Base-by-base conservation (phyloP, 2,797 vertebrate species). In the Australoheros facetus region DNA sequence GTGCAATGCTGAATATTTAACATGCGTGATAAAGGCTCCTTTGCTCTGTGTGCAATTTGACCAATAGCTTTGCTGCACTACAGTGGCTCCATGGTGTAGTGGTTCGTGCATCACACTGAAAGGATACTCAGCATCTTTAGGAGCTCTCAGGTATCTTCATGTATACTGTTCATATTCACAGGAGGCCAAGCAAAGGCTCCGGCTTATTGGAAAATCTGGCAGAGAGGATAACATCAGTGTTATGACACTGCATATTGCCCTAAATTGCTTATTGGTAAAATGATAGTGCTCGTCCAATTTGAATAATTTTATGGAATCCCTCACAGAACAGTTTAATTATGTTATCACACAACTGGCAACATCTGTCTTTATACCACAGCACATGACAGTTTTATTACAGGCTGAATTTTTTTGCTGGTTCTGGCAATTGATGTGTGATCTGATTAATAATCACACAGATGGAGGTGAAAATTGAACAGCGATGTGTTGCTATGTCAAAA, bases 301-400 rank as follows among this genome's bases (percentile, higher is more conserved):
- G 94, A 96, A 96, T 96, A 95, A 96, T 96, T 96, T 95, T 95
- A 95, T 95, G 94, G 95, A 96, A 96, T 96, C 94, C 95, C 94
- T 96, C 93, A 95, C 95, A 94, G 96, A 96, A 96, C 93, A 93
- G 94, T 96, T 96, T 96, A 96, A 96, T 96, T 96, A 96, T 96
- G 95, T 96, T 96, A 96, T 96, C 95, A 95, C 94, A 95, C 96
- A 96, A 96, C 95, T 96, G 92, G 95, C 94, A 96, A 96, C 96
- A 96, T 96, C 95, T 96, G 96, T 96, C 96, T 96, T 96, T 96
- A 96, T 96, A 96, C 93, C 91, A 89, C 93, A 94, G 95, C 96
- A 96, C 95, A 95, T 96, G 96, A 95, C 95, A 96, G 96, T 96
- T 97, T 97, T 97, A 97, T 97, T 97, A 96, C 95, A 95, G 95